Percentiles rank a stretch among this genome's conserved stretches.
Conservation (phyloP, 2,888 invertebrate genomes). For the Napeogenes sylphis region DNA sequence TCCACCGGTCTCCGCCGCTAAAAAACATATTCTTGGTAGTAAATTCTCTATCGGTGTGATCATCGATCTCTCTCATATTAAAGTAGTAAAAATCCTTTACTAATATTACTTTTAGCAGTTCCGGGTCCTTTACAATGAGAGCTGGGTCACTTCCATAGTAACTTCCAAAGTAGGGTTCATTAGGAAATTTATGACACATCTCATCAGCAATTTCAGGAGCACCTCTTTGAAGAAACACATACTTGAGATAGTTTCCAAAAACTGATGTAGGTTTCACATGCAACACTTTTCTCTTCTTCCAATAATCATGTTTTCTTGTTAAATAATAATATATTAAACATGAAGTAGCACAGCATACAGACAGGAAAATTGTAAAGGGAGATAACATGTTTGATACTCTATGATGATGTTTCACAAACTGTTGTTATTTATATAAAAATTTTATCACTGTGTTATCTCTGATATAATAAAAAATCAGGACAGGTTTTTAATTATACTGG, state of each 20-base stretch:
- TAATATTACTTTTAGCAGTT: slow-evolving; percentile 48
- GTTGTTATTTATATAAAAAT: too few relatives aligned
- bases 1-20: slow-evolving; percentile 55
- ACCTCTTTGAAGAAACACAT: slow-evolving; percentile 42
- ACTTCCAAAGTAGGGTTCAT: slow-evolving; percentile 49
- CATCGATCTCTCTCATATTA: slow-evolving; percentile 49
- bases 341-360: neutral
- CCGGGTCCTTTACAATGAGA: slow-evolving; percentile 52
- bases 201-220: slow-evolving; percentile 37
- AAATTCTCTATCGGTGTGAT: slow-evolving; percentile 44
- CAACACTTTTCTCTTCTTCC: slow-evolving; percentile 48
- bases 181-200: slow-evolving; percentile 46
- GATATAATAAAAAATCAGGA: too few relatives aligned
- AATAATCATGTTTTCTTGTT: slow-evolving; percentile 41
- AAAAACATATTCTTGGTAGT: slow-evolving; percentile 48
- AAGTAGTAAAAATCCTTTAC: slow-evolving; percentile 59
- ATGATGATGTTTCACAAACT: too few relatives aligned
- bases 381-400: too few relatives aligned
- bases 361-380: too few relatives aligned
- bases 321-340: too few relatives aligned
- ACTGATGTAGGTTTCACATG: slow-evolving; percentile 41
- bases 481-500: too few relatives aligned
- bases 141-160: slow-evolving; percentile 55
- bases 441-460: too few relatives aligned
- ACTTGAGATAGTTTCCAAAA: slow-evolving; percentile 52